Percentiles rank a stretch among this genome's conserved stretches.
These are phyloP conservation scores for Lycopodina hypogea DNA, from an alignment of 37 sponge, comb jelly and placozoan species.

Conservation along the genomic window DNA sequence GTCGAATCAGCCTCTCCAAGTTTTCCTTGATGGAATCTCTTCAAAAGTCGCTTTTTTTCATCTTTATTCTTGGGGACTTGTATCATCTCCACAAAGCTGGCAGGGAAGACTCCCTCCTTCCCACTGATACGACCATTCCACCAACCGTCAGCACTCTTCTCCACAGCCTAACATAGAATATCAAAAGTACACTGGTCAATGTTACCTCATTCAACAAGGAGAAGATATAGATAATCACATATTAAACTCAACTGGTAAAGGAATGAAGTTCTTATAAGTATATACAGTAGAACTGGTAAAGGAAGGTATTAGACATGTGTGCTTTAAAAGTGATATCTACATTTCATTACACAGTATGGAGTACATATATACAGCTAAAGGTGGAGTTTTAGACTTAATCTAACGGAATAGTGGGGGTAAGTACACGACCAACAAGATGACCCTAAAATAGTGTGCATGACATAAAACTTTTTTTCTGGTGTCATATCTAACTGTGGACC, in stretches of 20 bases:
- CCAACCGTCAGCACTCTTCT: conserved; percentile 83
- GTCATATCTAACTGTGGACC: no score
- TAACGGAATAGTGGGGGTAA: no score
- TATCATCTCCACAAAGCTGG: conserved; percentile 77
- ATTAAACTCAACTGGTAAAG: neutral
- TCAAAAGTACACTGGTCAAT: neutral
- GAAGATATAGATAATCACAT: neutral
- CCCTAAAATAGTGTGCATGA: no score
- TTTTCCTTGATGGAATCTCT: conserved; percentile 21
- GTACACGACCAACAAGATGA: no score
- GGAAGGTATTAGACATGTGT: no score
- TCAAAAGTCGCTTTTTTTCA: conserved; percentile 35
- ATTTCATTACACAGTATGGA: no score
- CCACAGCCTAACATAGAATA: conserved; percentile 35
- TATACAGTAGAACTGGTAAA: no score
- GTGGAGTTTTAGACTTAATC: no score
- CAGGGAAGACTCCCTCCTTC: conserved; percentile 63
- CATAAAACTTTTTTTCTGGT: no score
- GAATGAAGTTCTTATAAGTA: neutral
- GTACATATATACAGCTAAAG: no score
- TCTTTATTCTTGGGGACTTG: conserved; percentile 39
- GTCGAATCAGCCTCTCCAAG: conserved; percentile 3
- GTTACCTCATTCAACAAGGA: no score
- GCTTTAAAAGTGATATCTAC: no score
- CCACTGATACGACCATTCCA: conserved; percentile 65